These are phyloP conservation scores for Temnopleurus reevesii DNA, from an alignment of 53 echinoderm and acorn worm species.

Conservation along the genomic window DNA sequence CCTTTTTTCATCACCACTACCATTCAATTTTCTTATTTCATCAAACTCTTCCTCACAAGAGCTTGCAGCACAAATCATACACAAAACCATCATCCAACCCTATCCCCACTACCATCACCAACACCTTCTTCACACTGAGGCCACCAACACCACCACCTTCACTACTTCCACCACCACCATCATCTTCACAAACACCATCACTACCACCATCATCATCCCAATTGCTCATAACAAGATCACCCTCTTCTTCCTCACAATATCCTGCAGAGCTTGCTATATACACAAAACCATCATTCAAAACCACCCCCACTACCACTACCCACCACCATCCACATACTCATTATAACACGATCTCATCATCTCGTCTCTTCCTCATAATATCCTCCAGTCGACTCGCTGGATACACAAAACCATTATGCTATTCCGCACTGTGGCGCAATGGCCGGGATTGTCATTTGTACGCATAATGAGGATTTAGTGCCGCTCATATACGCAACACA, in stretches of 20 bases:
- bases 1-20: background rate
- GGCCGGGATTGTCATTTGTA: background rate
- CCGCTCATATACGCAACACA: background rate
- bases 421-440: constrained; percentile 18
- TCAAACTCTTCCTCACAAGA: background rate
- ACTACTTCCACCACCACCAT: background rate
- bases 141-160: background rate
- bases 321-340: background rate
- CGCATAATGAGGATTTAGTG: constrained; percentile 30
- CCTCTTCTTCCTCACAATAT: background rate
- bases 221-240: background rate
- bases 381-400: background rate
- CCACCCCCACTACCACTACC: background rate
- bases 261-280: no score
- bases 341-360: background rate
- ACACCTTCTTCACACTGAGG: background rate
- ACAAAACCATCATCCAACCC: background rate
- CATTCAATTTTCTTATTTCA: background rate
- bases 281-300: no score
- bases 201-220: background rate
- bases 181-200: background rate
- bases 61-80: background rate
- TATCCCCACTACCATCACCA: background rate
- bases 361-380: background rate
- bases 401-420: constrained; percentile 4